Evolutionary conservation across 2,888 invertebrate genomes (phyloP), one percentile per base, ranked within the genome.

Genomic region (Catotricha subobsoleta): DNA sequence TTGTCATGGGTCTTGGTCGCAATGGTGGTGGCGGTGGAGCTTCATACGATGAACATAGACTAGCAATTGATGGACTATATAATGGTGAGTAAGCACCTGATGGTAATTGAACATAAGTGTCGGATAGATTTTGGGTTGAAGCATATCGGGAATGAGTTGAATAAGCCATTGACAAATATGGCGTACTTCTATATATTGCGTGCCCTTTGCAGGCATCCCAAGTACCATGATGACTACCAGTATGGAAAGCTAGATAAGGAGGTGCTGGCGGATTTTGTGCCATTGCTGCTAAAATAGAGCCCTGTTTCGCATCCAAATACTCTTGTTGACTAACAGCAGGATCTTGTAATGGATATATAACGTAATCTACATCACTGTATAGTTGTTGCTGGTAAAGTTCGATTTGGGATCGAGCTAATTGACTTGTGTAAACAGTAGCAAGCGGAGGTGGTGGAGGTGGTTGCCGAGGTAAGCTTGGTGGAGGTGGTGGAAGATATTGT

Each of bases 361-460:
- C 88, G 54, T 86, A 90, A 60, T 90, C 88, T 3, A 86, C 84
- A 54, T 90, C 88, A 45, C 88, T 88, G 52, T 84, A 86, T 43
- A 90, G 68, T 55, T 88, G 88, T 54, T 86, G 84, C 51, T 86
- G 82, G 53, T 86, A 90, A 53, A 84, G 79, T 47, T 86, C 83
- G 45, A 87, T 78, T 55, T 86, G 87, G 19, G 77, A 76, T 15
- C 76, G 66, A 0, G 77, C 75, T 33, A 80, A 62, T 50, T 79
- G 77, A 49, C 72, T 73, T 27, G 76, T 71, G 51, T 77, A 78
- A 1, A 77, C 72, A 0, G 81, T 80, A 1, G 83, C 79, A 3
- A 81, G 66, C 31, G 76, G 72, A 1, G 78, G 74, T 9, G 69
- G 67, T 9, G 73, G 68, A 4, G 77, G 78, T 2, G 77, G 72